Evolutionary conservation across 2,888 invertebrate genomes (phyloP), one percentile per base, ranked within the genome.

Genomic region (Crocallis elinguaria): DNA sequence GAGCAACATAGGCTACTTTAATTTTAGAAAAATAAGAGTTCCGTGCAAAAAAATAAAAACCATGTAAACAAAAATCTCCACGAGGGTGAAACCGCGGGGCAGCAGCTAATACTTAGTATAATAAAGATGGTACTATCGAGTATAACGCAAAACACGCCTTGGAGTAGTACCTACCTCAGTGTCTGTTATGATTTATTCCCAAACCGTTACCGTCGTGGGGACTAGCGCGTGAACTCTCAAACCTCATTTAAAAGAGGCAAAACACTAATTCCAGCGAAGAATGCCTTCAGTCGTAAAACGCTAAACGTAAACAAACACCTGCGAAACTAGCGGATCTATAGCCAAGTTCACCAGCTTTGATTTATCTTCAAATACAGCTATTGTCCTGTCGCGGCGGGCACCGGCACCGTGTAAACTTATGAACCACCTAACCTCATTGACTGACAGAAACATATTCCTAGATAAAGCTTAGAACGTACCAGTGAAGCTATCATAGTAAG

Each of bases 341-440:
- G 76, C 73, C 69, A 73, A 77, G 80, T 72, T 84, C 86, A 86
- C 85, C 84, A 86, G 87, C 73, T 79, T 77, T 87, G 87, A 88
- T 88, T 87, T 87, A 88, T 85, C 72, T 65, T 59, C 64, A 66
- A 71, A 74, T 62, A 67, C 73, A 67, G 73, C 85, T 76, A 88
- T 88, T 88, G 88, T 87, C 70, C 83, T 86, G 86, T 87, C 86
- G 77, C 63, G 66, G 66, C 67, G 64, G 64, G 72, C 73, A 69
- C 71, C 71, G 19, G n/a, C n/a, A n/a, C n/a, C n/a, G 73, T 68
- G 73, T 73, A 81, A 77, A 82, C 81, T 48, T 84, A 82, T 84
- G 79, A 79, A 79, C 78, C 73, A 72, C 73, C 74, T 77, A 75
- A 78, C n/a, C n/a, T n/a, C n/a, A n/a, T n/a, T n/a, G n/a, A n/a